These are phyloP conservation scores for Apamea anceps DNA, from an alignment of 2,888 invertebrate genomes.

Conservation along the genomic window DNA sequence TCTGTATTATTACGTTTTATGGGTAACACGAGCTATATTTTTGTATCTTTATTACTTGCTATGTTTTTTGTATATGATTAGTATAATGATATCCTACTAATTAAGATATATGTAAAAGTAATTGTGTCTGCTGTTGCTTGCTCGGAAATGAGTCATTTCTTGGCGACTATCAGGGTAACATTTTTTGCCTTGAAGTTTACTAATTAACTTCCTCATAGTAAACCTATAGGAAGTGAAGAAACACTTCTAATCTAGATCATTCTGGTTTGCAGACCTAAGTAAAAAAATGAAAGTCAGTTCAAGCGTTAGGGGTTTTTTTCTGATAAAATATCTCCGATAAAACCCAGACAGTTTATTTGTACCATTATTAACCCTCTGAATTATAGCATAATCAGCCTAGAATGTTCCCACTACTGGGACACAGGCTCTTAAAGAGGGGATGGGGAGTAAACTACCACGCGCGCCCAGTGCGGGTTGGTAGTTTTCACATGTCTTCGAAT, in stretches of 20 bases:
- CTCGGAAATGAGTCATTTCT: conserved; percentile 24
- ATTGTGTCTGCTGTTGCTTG: conserved; percentile 23
- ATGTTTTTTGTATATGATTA: no score
- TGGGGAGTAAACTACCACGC: background rate
- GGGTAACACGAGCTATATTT: conserved; percentile 27
- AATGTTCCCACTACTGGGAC: background rate
- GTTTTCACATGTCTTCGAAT: background rate
- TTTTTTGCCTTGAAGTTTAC: background rate
- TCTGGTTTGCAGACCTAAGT: background rate
- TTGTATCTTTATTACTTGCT: conserved; percentile 47
- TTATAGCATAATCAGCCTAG: background rate
- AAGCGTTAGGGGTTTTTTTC: background rate
- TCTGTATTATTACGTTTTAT: conserved; percentile 38
- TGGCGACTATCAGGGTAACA: background rate
- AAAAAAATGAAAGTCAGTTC: background rate
- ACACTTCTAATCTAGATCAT: background rate
- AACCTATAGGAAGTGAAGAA: background rate
- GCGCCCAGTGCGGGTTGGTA: background rate
- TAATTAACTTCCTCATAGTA: background rate
- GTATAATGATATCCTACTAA: conserved; percentile 13
- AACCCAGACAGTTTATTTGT: background rate
- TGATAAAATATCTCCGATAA: background rate
- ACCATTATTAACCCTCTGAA: background rate
- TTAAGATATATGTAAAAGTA: conserved; percentile 27
- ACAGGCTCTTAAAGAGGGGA: background rate